Evolutionary conservation across 2,888 invertebrate genomes (phyloP).

Genomic region (Polyploca ridens): DNA sequence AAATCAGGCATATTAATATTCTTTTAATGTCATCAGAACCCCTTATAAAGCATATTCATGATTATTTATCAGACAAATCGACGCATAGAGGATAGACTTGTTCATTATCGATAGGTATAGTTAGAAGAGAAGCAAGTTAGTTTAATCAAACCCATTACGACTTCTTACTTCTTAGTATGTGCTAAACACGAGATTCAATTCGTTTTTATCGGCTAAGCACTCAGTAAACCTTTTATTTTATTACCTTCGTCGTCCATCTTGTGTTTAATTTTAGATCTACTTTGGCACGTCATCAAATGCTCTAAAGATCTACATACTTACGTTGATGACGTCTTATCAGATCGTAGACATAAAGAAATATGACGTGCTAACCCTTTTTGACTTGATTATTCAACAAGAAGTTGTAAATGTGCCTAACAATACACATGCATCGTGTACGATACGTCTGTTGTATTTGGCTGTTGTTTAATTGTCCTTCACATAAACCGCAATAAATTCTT

Average conservation of each 20-base stretch:
- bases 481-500: constrained; percentile 54
- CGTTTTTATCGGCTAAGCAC: constrained; percentile 59
- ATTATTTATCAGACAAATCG: neutral
- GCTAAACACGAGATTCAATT: constrained; percentile 65
- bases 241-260: constrained; percentile 38
- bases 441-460: constrained; percentile 17
- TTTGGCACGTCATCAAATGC: constrained; percentile 28
- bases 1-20: neutral
- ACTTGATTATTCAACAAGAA: too few species aligned
- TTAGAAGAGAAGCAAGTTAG: constrained; percentile 36
- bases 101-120: neutral
- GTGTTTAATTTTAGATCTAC: constrained; percentile 39
- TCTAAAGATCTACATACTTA: constrained; percentile 15
- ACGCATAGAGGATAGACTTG: neutral
- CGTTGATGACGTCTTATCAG: neutral
- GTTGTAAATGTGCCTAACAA: neutral
- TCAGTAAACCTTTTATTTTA: constrained; percentile 50
- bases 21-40: neutral
- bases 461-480: constrained; percentile 37
- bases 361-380: neutral
- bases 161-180: constrained; percentile 44
- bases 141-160: constrained; percentile 47
- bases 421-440: constrained; percentile 4
- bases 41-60: neutral
- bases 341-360: too few species aligned